Evolutionary conservation across 2,113 vertebrate species (phyloP).

Genomic region (Tachysurus vachellii): DNA sequence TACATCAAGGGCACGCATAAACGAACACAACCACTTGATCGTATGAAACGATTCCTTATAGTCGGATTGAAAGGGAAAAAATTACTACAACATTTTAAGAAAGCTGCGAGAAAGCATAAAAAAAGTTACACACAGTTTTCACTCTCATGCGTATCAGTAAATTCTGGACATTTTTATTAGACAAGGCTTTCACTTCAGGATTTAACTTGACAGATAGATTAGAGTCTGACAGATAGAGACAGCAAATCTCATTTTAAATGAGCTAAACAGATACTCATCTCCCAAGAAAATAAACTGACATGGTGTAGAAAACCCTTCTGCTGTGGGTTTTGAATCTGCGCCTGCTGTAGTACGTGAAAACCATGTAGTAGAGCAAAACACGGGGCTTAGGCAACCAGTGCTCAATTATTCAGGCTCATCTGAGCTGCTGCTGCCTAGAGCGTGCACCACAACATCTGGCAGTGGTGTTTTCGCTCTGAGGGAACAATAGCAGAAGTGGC

Average conservation of each 20-base stretch:
- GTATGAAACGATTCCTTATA: background rate
- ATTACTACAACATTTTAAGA: background rate
- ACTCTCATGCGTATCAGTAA: background rate
- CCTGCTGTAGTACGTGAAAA: constrained; percentile 5
- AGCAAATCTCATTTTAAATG: constrained; percentile 29
- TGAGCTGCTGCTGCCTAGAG: constrained; percentile 1
- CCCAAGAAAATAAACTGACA: constrained; percentile 30
- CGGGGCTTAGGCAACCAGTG: constrained; percentile 17
- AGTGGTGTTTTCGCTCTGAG: constrained; percentile 24
- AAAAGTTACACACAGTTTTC: background rate
- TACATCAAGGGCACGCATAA: background rate
- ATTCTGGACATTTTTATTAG: constrained; percentile 15
- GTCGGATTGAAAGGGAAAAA: background rate
- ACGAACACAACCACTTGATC: background rate
- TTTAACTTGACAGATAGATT: constrained; percentile 7
- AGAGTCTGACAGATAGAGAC: constrained; percentile 20
- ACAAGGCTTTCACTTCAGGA: constrained; percentile 3
- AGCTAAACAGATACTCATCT: constrained; percentile 27
- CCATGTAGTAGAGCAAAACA: constrained; percentile 4
- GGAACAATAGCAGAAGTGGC: constrained; percentile 34
- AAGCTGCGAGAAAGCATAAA: background rate
- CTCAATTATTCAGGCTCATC: constrained; percentile 40
- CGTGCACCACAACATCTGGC: constrained; percentile 36
- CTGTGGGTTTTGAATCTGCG: constrained; percentile 8
- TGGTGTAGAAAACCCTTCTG: constrained; percentile 23